Conservation (phyloP, 1,140 invertebrate species). For the Apis laboriosa region DNA sequence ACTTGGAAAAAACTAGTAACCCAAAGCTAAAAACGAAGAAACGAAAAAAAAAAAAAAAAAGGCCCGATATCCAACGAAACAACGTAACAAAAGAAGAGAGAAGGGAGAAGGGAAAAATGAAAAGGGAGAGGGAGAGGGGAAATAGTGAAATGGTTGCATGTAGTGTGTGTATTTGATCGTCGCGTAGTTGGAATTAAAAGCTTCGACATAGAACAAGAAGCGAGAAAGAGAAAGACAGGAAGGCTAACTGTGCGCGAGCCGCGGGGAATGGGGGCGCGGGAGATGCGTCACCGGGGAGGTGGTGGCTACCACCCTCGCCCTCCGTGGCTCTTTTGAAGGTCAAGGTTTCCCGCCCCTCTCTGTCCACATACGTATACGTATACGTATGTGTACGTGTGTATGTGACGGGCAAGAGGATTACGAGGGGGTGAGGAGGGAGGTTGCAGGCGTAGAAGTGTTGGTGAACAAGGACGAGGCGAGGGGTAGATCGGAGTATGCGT, state of each 20-base stretch:
- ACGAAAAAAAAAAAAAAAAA: neutral
- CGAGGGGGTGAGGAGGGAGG: slow-evolving; percentile 5
- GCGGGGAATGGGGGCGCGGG: slow-evolving; percentile 27
- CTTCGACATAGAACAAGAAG: neutral
- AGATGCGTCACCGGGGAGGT: slow-evolving; percentile 59
- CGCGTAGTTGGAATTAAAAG: slow-evolving; percentile 37
- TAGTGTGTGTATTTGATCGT: neutral
- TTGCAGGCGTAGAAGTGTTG: slow-evolving; percentile 49
- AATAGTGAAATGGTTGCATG: neutral
- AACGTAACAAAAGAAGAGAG: neutral
- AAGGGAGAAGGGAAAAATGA: neutral
- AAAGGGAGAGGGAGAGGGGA: neutral
- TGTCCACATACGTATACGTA: neutral
- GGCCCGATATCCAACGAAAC: neutral
- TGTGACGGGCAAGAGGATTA: slow-evolving; percentile 34
- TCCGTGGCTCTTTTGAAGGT: slow-evolving; percentile 74
- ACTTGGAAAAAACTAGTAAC: neutral
- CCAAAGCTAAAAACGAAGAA: slow-evolving; percentile 7
- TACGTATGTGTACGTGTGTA: neutral
- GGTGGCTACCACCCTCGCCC: slow-evolving; percentile 63
- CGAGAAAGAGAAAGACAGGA: slow-evolving; percentile 24
- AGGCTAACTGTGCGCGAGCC: slow-evolving; percentile 34
- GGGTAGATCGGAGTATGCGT: slow-evolving; percentile 22
- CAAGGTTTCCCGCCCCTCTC: slow-evolving; percentile 75
- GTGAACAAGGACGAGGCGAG: slow-evolving; percentile 29